These are phyloP conservation scores for Crotalus adamanteus DNA, from an alignment of 2,797 vertebrate species.

Conservation along the genomic window DNA sequence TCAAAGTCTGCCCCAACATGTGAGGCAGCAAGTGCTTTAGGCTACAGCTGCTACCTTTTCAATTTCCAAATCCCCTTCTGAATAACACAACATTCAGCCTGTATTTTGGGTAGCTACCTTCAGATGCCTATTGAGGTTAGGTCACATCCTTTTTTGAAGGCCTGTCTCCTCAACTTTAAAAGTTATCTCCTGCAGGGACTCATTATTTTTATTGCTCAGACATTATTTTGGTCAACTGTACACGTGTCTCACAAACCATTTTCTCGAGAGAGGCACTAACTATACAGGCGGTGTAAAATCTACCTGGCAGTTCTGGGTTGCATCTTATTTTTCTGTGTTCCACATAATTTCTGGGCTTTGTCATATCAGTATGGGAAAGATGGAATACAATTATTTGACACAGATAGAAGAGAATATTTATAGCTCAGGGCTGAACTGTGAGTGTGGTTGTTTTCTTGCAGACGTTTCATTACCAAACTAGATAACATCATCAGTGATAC, in stretches of 20 bases:
- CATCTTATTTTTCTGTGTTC: neutral
- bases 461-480: neutral
- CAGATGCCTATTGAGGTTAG: slow-evolving; percentile 13
- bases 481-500: neutral
- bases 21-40: rapidly evolving
- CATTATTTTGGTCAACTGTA: slow-evolving; percentile 29
- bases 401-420: neutral
- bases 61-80: slow-evolving; percentile 17
- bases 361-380: neutral
- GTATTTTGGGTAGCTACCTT: slow-evolving; percentile 21
- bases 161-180: slow-evolving; percentile 13
- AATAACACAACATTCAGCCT: neutral
- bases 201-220: slow-evolving; percentile 24
- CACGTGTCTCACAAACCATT: neutral
- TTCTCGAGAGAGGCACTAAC: slow-evolving; percentile 1
- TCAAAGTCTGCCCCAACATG: neutral
- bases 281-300: neutral
- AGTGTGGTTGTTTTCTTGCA: neutral
- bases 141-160: neutral
- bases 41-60: neutral
- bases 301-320: neutral
- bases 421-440: no score
- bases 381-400: neutral
- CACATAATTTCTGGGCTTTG: neutral
- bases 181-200: neutral